Evolutionary conservation across 2,888 invertebrate genomes (phyloP), one percentile per base, ranked within the genome.

Genomic region (Zeuzera pyrina): DNA sequence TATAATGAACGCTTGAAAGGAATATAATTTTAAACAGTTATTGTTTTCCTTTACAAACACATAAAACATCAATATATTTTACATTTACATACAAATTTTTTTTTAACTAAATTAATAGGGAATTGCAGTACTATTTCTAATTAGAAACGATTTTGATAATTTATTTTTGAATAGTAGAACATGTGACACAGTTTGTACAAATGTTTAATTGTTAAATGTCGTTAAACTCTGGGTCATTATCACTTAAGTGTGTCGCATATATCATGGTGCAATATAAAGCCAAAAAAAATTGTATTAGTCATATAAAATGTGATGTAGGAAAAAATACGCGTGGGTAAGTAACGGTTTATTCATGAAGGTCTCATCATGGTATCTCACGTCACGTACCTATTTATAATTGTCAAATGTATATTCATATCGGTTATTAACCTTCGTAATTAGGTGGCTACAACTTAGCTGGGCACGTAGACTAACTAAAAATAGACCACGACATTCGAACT

Each of bases 291-390:
- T 24, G 35, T 71, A 68, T 56, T 72, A 70, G 70, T 53, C 49
- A 45, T 48, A 6, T 3, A 59, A 54, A 52, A 51, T 46, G 31
- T 33, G 45, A 11, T 41, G 54, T 38, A 45, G 44, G 33, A 49
- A 65, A 60, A 63, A 57, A 57, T 55, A 42, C 47, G 70, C 61
- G 73, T 73, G 59, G 73, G 72, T 51, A 52, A 16, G 6, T 29
- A 27, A 57, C 57, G 46, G 59, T 70, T 11, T 68, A 71, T 48
- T 64, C 66, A 69, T 51, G 47, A 45, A 45, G 28, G 34, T 40
- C 35, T 43, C 39, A 35, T 37, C 52, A 49, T 42, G 42, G 25
- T 22, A 31, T 13, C 29, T 29, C 30, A 46, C 49, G 58, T 61
- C 55, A 62, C 36, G 36, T 27, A 44, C n/a, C 49, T 57, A 54